Percentiles rank a stretch among this genome's conserved stretches.
phyloP scores from a whole-genome alignment of 2,888 invertebrate species.

The Sclerodermus sp. region DNA sequence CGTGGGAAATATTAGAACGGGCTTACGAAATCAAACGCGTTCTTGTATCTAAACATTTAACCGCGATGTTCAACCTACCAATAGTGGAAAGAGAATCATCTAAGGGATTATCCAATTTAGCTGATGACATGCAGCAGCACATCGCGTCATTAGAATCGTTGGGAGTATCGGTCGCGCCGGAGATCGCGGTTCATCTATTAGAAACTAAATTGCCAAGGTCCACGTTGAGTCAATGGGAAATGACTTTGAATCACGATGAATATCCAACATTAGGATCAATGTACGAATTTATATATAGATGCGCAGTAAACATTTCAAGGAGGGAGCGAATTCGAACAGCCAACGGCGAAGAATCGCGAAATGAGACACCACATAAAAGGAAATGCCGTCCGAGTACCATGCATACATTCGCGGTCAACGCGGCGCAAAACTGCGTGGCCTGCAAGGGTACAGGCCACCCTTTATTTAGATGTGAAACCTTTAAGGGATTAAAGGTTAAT shows the following conservation, averaged over 20 bases:
- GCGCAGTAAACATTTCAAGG: background rate
- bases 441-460: constrained; percentile 18
- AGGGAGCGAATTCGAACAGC: background rate
- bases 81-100: constrained; percentile 10
- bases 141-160: constrained; percentile 17
- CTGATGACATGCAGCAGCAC: constrained; percentile 23
- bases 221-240: constrained; percentile 15
- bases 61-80: constrained; percentile 12
- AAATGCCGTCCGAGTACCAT: no score
- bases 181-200: constrained; percentile 20
- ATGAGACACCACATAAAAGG: no score
- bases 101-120: constrained; percentile 10
- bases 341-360: no score
- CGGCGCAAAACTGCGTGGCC: no score
- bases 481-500: constrained; percentile 6
- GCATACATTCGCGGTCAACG: no score
- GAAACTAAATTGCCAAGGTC: constrained; percentile 22
- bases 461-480: constrained; percentile 17
- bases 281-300: constrained; percentile 13
- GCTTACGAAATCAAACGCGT: constrained; percentile 20
- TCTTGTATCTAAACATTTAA: constrained; percentile 19
- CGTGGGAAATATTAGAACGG: constrained; percentile 15
- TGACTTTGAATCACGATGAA: no score
- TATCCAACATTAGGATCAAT: no score
- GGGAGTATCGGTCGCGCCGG: constrained; percentile 15